Conservation (phyloP, 30 jellyfish, hydroid and myxozoan genomes). For the Chrysaora quinquecirrha region DNA sequence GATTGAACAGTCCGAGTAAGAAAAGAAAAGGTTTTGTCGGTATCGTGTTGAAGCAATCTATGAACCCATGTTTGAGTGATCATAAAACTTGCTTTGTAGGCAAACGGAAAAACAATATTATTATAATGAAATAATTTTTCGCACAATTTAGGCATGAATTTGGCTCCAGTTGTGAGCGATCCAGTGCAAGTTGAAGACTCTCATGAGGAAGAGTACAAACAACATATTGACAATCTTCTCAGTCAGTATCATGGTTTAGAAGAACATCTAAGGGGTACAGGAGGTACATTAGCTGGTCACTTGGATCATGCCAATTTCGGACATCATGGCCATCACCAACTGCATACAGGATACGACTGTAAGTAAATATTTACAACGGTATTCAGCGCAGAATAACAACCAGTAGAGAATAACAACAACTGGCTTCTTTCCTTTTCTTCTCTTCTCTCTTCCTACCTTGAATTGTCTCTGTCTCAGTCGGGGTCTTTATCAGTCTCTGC, state of each 20-base stretch:
- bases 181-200: constrained; percentile 82
- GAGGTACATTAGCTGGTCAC: constrained; percentile 74
- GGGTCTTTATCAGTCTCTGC: too few relatives aligned
- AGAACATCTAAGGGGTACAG: constrained; percentile 83
- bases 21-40: too few relatives aligned
- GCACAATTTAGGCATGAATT: constrained; percentile 56
- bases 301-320: constrained; percentile 67
- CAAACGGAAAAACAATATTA: background rate
- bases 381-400: too few relatives aligned
- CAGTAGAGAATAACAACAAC: too few relatives aligned
- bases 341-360: constrained; percentile 93
- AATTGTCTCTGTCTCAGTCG: too few relatives aligned
- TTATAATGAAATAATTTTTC: background rate
- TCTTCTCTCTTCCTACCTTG: too few relatives aligned
- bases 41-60: too few relatives aligned
- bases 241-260: constrained; percentile 79
- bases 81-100: too few relatives aligned
- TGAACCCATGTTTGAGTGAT: too few relatives aligned
- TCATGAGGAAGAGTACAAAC: constrained; percentile 90
- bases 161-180: constrained; percentile 48
- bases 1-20: too few relatives aligned
- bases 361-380: too few relatives aligned
- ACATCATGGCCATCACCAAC: constrained; percentile 82
- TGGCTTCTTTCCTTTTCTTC: too few relatives aligned
- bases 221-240: constrained; percentile 83